These are phyloP conservation scores for Drosophila sordidula DNA, from an alignment of 2,888 invertebrate species.

Conservation along the genomic window DNA sequence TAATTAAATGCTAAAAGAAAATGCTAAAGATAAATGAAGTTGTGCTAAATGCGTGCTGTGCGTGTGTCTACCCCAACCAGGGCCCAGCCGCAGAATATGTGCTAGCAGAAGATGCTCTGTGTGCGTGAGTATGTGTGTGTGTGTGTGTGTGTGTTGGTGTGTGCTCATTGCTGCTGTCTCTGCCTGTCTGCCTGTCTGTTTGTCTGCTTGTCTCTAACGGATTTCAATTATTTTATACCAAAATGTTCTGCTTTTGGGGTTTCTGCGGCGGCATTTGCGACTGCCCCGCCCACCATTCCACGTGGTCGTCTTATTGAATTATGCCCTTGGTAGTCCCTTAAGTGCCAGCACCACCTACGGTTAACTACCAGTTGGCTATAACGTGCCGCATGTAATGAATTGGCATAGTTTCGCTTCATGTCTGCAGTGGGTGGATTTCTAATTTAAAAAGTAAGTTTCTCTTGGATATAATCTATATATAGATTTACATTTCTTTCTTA, in stretches of 20 bases:
- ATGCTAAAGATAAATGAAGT: conserved; percentile 82
- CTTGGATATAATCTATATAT: too few relatives aligned
- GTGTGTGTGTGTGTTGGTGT: conserved; percentile 21
- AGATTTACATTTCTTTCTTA: too few relatives aligned
- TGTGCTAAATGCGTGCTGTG: conserved; percentile 81
- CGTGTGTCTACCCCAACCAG: conserved; percentile 30
- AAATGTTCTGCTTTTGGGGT: conserved; percentile 59
- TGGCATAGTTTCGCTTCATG: conserved; percentile 27
- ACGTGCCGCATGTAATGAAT: conserved; percentile 34
- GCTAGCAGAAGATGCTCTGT: conserved; percentile 36
- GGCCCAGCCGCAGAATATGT: conserved; percentile 23
- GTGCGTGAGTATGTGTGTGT: conserved; percentile 3
- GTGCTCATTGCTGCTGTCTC: conserved; percentile 15
- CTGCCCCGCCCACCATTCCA: conserved; percentile 40
- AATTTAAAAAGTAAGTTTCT: not conserved
- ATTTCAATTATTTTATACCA: conserved; percentile 73
- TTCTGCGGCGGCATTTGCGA: conserved; percentile 45
- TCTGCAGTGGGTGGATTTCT: not conserved
- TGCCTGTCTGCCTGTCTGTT: conserved; percentile 1
- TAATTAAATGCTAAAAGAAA: conserved; percentile 80
- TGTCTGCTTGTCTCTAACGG: conserved; percentile 38
- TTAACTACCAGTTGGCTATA: conserved; percentile 34
- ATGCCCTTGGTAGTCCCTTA: conserved; percentile 46
- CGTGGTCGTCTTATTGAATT: conserved; percentile 72
- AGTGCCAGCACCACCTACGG: conserved; percentile 33